phyloP scores from a whole-genome alignment of 2,113 vertebrate genomes.

The Channa argus region DNA sequence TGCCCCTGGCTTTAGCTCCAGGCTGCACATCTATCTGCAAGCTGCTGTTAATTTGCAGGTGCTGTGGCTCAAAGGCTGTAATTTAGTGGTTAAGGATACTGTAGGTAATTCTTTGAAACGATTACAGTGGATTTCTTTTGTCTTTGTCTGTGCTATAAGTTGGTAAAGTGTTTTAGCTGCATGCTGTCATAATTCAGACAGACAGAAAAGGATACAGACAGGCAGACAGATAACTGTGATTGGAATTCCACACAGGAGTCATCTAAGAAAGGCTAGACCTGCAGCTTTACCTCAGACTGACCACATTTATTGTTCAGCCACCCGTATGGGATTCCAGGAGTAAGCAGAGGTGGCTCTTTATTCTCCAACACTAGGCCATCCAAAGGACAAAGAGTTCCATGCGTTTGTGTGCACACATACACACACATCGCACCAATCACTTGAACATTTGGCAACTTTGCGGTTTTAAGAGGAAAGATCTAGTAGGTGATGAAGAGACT shows the following conservation, averaged over 20 bases:
- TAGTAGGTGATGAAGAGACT: constrained; percentile 6
- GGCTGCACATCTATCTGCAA: constrained; percentile 42
- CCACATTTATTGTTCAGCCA: constrained; percentile 70
- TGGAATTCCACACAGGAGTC: constrained; percentile 50
- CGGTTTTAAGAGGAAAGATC: constrained; percentile 27
- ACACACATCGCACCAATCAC: constrained; percentile 30
- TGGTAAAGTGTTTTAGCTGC: constrained; percentile 25
- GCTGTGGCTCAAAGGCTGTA: constrained; percentile 33
- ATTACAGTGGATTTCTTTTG: constrained; percentile 41
- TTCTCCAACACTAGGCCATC: constrained; percentile 63
- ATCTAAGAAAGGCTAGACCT: constrained; percentile 51
- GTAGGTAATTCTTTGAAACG: constrained; percentile 42
- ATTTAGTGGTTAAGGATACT: constrained; percentile 40
- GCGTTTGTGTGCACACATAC: constrained; percentile 16
- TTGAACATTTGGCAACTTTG: constrained; percentile 32
- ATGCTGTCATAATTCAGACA: neutral
- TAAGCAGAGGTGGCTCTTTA: constrained; percentile 67
- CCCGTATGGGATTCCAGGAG: constrained; percentile 73
- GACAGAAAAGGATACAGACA: neutral
- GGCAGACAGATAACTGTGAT: constrained; percentile 44
- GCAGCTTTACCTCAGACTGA: constrained; percentile 52
- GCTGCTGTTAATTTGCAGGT: constrained; percentile 45
- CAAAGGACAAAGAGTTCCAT: constrained; percentile 48
- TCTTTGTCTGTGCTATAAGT: constrained; percentile 17
- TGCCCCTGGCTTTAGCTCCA: constrained; percentile 24